Evolutionary conservation across 1,140 invertebrate genomes (phyloP), one percentile per base, ranked within the genome.

Genomic region (Philopotamus ludificatus): DNA sequence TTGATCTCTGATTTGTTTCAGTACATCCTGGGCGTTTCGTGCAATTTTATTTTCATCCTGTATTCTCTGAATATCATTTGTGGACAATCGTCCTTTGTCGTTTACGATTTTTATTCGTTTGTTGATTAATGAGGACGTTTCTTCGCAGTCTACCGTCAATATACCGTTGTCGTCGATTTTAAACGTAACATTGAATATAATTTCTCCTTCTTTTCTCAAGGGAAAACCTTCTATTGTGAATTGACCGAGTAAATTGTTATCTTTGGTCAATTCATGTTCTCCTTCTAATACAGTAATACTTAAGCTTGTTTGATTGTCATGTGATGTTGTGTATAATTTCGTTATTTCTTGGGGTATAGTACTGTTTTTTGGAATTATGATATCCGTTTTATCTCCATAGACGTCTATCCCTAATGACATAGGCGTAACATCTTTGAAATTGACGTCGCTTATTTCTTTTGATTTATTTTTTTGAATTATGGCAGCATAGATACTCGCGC

Each of bases 171-270:
- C 86, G 70, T 88, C 86, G 39, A 88, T 73, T 67, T 87, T 85
- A 68, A 88, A 87, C n/a, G 79, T 81, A 2, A 82, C 79, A 61
- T 84, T 81, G 72, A 91, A 87, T 74, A 90, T 84, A 0, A 88
- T 82, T 0, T 83, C 75, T 18, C 82, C 83, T 21, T 81, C 74
- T 0, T 82, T 82, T 7, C 82, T 82, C 2, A 82, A 82, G n/a
- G 79, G 76, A 15, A 82, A 81, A 1, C 79, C 79, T 20, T 73
- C 73, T 2, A 82, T 68, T 65, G 92, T 87, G 70, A 93, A 93
- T 67, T 85, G 89, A 18, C 91, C 91, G 0, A 93, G 79, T 4
- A 89, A 73, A 71, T 93, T 90, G 74, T 91, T 91, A 70, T 91
- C 87, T 66, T 85, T 88, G 0, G 89, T 90, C 87, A 91, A 89